These are phyloP conservation scores for Silurus lanzhouensis DNA, from an alignment of 2,797 vertebrate species.

Conservation along the genomic window DNA sequence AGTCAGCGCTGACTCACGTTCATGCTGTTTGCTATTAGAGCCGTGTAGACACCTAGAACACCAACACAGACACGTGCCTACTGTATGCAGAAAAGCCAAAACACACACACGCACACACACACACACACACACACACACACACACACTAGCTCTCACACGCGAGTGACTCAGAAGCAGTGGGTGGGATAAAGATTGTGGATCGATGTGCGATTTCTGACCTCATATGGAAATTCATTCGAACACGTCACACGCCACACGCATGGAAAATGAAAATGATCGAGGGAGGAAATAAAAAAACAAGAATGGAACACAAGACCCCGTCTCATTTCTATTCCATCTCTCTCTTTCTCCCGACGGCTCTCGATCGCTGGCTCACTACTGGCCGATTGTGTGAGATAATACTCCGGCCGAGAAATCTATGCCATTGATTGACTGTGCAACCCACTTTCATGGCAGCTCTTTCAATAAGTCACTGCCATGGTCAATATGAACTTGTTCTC, in stretches of 20 bases:
- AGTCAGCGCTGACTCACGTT: conserved; percentile 29
- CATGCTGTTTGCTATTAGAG: conserved; percentile 12
- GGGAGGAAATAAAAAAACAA: background rate
- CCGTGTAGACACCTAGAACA: conserved; percentile 23
- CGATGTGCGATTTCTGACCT: conserved; percentile 72
- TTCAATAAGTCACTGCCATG: conserved; percentile 73
- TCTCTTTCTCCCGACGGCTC: conserved; percentile 7
- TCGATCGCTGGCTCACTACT: conserved; percentile 23
- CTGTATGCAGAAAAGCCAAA: conserved; percentile 6
- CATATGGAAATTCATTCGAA: conserved; percentile 57
- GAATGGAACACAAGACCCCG: conserved; percentile 13
- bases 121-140: no score
- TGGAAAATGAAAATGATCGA: conserved; percentile 21
- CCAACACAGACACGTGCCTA: background rate
- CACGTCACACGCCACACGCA: conserved; percentile 37
- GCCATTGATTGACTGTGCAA: conserved; percentile 74
- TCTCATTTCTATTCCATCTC: conserved; percentile 17
- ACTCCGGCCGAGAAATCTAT: conserved; percentile 73
- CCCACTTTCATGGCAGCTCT: conserved; percentile 77
- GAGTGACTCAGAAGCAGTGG: conserved; percentile 63
- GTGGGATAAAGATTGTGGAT: conserved; percentile 72
- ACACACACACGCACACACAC: background rate
- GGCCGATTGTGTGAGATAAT: conserved; percentile 67
- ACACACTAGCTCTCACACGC: no score
- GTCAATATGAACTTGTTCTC: conserved; percentile 71